Evolutionary conservation across 64 coral and sea anemone genomes (phyloP).

Genomic region (Montipora capricornis): DNA sequence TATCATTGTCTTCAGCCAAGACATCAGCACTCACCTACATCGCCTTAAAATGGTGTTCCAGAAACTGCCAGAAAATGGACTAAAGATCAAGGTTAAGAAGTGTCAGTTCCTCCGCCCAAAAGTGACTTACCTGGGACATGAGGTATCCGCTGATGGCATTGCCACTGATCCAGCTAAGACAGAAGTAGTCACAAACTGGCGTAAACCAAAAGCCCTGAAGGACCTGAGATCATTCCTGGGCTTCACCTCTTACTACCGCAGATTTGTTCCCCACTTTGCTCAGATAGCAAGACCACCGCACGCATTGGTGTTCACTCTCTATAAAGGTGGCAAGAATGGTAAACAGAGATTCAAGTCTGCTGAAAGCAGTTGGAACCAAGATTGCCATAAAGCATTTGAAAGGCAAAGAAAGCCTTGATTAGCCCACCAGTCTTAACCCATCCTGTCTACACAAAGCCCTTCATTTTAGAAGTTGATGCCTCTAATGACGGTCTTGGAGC

Average conservation of each 20-base stretch:
- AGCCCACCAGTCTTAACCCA: slow-evolving; percentile 58
- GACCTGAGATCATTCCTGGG: slow-evolving; percentile 74
- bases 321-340: background rate
- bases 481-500: slow-evolving; percentile 53
- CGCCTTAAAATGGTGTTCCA: background rate
- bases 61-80: background rate
- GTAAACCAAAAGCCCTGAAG: slow-evolving; percentile 2
- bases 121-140: slow-evolving; percentile 57
- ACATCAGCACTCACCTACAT: slow-evolving; percentile 12
- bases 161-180: slow-evolving; percentile 48
- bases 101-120: slow-evolving; percentile 52
- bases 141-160: slow-evolving; percentile 46
- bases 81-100: background rate
- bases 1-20: slow-evolving; percentile 18
- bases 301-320: too few species aligned
- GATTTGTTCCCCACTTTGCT: slow-evolving; percentile 60
- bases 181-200: slow-evolving; percentile 51
- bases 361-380: slow-evolving; percentile 18
- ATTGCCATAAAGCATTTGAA: slow-evolving; percentile 26
- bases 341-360: slow-evolving; percentile 10
- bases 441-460: slow-evolving; percentile 36
- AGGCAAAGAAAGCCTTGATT: slow-evolving; percentile 15
- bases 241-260: slow-evolving; percentile 56
- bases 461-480: slow-evolving; percentile 51
- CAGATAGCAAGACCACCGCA: slow-evolving; percentile 47